A percentile compares a stretch with the other conserved stretches of the same genome.
phyloP scores from a whole-genome alignment of 2,113 vertebrate genomes.

The Tylochromis polylepis region DNA sequence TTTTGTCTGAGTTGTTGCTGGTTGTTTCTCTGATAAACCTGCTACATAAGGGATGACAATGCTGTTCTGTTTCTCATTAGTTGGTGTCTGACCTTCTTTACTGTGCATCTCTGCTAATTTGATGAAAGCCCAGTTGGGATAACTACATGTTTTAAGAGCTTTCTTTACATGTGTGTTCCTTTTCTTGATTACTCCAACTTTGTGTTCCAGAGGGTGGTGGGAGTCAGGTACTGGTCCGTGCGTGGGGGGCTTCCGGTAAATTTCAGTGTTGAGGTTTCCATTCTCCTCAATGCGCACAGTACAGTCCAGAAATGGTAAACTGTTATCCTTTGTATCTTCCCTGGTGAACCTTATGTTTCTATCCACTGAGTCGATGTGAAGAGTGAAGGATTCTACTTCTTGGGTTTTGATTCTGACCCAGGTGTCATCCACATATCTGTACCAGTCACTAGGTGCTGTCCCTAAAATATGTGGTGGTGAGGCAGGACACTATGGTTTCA shows the following conservation, averaged over 20 bases:
- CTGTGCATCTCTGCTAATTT: neutral
- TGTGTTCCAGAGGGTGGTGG: neutral
- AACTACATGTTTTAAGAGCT: neutral
- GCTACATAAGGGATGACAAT: neutral
- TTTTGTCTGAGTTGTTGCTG: neutral
- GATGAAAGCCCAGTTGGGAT: neutral
- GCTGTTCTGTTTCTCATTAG: too few relatives aligned
- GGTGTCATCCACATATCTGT: neutral
- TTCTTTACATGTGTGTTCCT: neutral
- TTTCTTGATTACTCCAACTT: neutral
- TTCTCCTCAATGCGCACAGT: neutral
- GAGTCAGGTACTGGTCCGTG: neutral
- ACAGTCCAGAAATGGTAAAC: neutral
- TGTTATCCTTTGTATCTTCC: neutral
- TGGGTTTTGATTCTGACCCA: neutral
- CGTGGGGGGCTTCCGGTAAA: neutral
- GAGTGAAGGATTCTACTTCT: neutral
- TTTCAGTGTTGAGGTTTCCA: neutral
- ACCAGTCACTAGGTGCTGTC: neutral
- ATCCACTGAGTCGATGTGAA: neutral
- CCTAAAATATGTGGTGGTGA: neutral
- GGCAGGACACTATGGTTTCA: neutral
- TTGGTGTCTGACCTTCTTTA: neutral
- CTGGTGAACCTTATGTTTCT: neutral
- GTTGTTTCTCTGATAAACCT: neutral